phyloP scores from a whole-genome alignment of 2,797 vertebrate species.

The Sardinella longiceps region DNA sequence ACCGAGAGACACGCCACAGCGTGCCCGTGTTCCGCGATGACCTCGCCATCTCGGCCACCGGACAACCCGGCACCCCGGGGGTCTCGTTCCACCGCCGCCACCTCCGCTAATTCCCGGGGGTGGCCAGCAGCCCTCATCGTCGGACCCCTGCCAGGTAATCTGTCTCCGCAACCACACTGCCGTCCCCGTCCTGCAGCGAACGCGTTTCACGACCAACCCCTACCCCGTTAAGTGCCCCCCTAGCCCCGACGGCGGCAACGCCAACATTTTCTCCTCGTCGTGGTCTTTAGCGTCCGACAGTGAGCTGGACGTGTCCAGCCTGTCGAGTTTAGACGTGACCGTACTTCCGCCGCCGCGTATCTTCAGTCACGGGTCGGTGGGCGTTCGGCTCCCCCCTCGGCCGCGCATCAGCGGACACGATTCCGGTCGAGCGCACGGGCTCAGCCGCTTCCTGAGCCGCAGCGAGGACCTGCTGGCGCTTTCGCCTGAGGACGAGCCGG shows the following conservation, averaged over 20 bases:
- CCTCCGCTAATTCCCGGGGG: background rate
- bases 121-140: slow-evolving; percentile 39
- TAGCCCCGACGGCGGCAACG: slow-evolving; percentile 60
- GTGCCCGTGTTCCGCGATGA: slow-evolving; percentile 73
- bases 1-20: slow-evolving; percentile 86
- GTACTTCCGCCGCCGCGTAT: slow-evolving; percentile 51
- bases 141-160: slow-evolving; percentile 81
- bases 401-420: background rate
- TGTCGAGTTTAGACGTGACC: slow-evolving; percentile 69
- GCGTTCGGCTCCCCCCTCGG: slow-evolving; percentile 14
- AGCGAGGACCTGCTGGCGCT: slow-evolving; percentile 66
- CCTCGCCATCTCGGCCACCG: slow-evolving; percentile 63
- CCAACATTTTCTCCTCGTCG: slow-evolving; percentile 58
- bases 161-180: slow-evolving; percentile 51
- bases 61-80: slow-evolving; percentile 54
- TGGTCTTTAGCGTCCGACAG: slow-evolving; percentile 77
- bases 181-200: slow-evolving; percentile 60
- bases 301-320: slow-evolving; percentile 75
- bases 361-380: slow-evolving; percentile 48
- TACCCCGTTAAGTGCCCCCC: slow-evolving; percentile 48
- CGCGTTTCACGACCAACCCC: slow-evolving; percentile 64
- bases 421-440: slow-evolving; percentile 31
- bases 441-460: slow-evolving; percentile 62
- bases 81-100: slow-evolving; percentile 23
- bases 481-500: slow-evolving; percentile 52